These are phyloP conservation scores for Carollia perspicillata DNA, from an alignment of 2,113 vertebrate genomes.

Conservation along the genomic window DNA sequence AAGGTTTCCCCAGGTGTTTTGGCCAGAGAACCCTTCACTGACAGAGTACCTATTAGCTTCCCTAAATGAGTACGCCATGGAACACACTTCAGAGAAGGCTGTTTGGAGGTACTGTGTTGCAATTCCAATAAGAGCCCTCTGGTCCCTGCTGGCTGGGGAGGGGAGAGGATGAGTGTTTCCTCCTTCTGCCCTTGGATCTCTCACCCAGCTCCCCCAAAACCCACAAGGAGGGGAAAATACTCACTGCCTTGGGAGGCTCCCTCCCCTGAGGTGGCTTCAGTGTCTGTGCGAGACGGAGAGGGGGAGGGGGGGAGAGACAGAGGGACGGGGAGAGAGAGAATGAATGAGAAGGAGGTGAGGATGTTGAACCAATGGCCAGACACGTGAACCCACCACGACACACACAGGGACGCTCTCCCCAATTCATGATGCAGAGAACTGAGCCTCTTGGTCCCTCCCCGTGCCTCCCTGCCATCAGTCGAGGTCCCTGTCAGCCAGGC, in stretches of 20 bases:
- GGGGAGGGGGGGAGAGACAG: neutral
- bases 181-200: neutral
- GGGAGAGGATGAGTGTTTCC: neutral
- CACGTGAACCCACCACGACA: accelerated
- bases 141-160: neutral
- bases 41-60: neutral
- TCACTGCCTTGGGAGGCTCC: conserved; percentile 86
- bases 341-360: neutral
- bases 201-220: accelerated
- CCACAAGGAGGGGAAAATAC: conserved; percentile 66
- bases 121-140: neutral
- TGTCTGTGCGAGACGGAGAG: conserved; percentile 82
- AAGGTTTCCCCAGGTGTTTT: neutral
- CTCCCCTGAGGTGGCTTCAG: conserved; percentile 87
- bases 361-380: neutral
- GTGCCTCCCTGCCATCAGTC: accelerated
- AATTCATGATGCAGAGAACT: neutral
- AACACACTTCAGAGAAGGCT: neutral
- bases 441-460: neutral
- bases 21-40: neutral
- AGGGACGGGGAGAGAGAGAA: neutral
- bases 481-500: neutral
- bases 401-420: too few relatives aligned
- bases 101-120: neutral
- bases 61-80: accelerated